Conservation (phyloP, 2,797 vertebrate genomes). For the Hippocampus kuda region DNA sequence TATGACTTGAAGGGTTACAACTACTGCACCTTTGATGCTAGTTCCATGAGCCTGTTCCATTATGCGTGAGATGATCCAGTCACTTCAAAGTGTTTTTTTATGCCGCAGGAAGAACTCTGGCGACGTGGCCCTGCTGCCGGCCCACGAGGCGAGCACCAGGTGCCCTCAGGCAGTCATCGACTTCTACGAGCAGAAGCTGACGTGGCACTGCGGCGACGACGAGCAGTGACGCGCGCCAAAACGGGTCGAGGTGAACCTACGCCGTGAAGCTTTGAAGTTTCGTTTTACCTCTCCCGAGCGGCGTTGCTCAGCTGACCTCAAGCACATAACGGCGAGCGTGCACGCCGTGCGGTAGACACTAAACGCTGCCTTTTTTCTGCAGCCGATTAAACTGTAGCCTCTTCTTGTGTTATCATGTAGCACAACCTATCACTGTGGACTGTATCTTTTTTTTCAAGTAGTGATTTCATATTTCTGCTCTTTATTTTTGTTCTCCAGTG, state of each 20-base stretch:
- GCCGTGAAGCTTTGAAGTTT: constrained; percentile 27
- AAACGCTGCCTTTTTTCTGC: background rate
- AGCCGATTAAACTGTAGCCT: constrained; percentile 46
- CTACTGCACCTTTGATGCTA: no score
- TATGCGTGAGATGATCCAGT: background rate
- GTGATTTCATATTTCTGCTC: background rate
- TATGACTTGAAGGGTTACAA: no score
- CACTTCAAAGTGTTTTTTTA: background rate
- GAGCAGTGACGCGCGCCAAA: constrained; percentile 64
- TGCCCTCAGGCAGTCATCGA: constrained; percentile 94
- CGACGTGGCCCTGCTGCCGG: constrained; percentile 88
- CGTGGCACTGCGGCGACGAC: constrained; percentile 89
- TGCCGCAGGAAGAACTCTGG: constrained; percentile 88
- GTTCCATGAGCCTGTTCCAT: no score
- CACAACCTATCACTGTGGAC: constrained; percentile 59
- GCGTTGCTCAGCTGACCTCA: constrained; percentile 42
- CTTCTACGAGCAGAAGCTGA: constrained; percentile 95
- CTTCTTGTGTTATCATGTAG: constrained; percentile 38
- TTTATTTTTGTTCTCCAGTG: background rate
- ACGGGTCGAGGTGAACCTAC: constrained; percentile 19
- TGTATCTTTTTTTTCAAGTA: background rate
- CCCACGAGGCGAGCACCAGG: constrained; percentile 86
- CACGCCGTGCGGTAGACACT: constrained; percentile 21
- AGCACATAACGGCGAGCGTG: constrained; percentile 7
- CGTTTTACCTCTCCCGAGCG: constrained; percentile 46